phyloP scores from a whole-genome alignment of 2,113 vertebrate genomes.

The Plotosus lineatus region DNA sequence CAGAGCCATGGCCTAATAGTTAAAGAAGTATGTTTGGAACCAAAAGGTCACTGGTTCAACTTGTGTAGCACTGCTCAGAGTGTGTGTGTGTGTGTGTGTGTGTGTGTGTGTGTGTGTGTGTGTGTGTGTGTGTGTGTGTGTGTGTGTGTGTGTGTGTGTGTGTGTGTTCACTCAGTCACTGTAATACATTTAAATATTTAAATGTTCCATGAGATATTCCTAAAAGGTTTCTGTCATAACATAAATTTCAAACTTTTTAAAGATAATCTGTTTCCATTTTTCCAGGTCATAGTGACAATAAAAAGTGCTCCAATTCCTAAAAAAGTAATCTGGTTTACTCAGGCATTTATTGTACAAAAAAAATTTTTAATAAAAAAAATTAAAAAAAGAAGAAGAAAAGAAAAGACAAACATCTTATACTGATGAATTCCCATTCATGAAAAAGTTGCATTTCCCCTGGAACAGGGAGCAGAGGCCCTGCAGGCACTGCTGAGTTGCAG shows the following conservation, averaged over 20 bases:
- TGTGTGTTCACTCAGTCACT: too few species aligned
- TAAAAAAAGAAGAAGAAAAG: too few species aligned
- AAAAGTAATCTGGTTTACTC: neutral
- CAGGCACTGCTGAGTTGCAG: constrained; percentile 18
- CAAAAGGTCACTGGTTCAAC: too few species aligned
- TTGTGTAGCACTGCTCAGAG: too few species aligned
- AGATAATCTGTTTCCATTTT: neutral
- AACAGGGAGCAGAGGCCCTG: neutral
- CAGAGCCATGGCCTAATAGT: too few species aligned
- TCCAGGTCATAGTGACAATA: neutral
- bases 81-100: too few species aligned
- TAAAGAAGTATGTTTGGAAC: too few species aligned
- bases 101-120: too few species aligned
- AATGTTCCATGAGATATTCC: neutral
- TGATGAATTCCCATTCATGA: neutral
- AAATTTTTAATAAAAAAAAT: too few species aligned
- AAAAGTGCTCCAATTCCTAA: neutral
- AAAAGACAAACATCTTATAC: neutral
- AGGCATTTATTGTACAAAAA: neutral
- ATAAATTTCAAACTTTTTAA: neutral
- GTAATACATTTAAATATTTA: neutral
- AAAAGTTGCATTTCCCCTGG: neutral
- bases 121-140: too few species aligned
- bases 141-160: too few species aligned
- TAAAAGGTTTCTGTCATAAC: neutral